Evolutionary conservation across 1,140 invertebrate species (phyloP).

Genomic region (Apis mellifera): Amel_HAv3.1 CM009932.2:12862001-12862500

Average conservation of each 20-base stretch:
- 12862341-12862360: conserved; percentile 37
- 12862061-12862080: conserved; percentile 15
- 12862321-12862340: not conserved
- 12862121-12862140: not conserved
- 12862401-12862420: conserved; percentile 57
- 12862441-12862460: conserved; percentile 18
- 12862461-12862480: conserved; percentile 26
- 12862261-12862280: conserved; percentile 33
- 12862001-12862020: conserved; percentile 13
- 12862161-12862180: too few species aligned
- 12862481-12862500: not conserved
- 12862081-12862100: not conserved
- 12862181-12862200: not conserved
- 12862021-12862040: not conserved
- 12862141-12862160: not conserved
- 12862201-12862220: not conserved
- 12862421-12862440: conserved; percentile 54
- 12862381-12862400: conserved; percentile 62
- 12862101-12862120: conserved; percentile 4
- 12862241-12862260: not conserved
- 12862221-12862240: conserved; percentile 3
- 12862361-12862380: conserved; percentile 6
- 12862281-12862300: not conserved
- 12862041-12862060: not conserved
- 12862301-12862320: conserved; percentile 8